Percentiles rank a stretch among this genome's conserved stretches.
phyloP scores from a whole-genome alignment of 2,797 vertebrate genomes.

The Pachyuromys duprasi region DNA sequence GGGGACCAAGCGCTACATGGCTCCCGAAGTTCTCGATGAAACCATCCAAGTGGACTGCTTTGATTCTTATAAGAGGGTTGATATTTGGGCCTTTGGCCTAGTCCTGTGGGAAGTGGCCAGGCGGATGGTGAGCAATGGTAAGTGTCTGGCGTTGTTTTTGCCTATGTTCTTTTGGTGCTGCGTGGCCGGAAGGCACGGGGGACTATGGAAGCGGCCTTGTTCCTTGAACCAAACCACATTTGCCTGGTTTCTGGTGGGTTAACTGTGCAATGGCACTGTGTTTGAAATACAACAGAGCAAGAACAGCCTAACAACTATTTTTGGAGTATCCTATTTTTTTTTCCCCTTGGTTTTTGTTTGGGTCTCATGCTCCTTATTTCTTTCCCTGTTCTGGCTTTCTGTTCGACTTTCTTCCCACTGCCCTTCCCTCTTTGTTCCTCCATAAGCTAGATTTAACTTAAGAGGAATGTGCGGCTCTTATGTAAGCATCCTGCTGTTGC shows the following conservation, averaged over 20 bases:
- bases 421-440: background rate
- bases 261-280: background rate
- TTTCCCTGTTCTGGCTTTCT: background rate
- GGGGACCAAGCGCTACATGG: constrained; percentile 99
- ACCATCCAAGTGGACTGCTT: constrained; percentile 98
- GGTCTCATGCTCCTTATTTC: background rate
- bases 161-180: background rate
- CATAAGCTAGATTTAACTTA: background rate
- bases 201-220: background rate
- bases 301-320: background rate
- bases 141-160: constrained; percentile 77
- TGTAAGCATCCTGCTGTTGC: background rate
- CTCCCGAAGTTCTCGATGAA: constrained; percentile 97
- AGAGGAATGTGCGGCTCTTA: background rate
- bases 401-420: background rate
- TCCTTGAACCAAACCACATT: constrained; percentile 10
- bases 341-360: background rate
- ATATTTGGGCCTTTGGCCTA: constrained; percentile 98
- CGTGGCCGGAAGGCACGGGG: background rate
- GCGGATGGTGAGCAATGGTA: constrained; percentile 97
- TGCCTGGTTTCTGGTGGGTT: background rate
- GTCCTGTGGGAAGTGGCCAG: constrained; percentile 98
- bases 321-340: background rate
- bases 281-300: constrained; percentile 30
- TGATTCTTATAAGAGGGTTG: constrained; percentile 97